phyloP scores from a whole-genome alignment of 2,888 invertebrate species.

The Dione vanillae region DNA sequence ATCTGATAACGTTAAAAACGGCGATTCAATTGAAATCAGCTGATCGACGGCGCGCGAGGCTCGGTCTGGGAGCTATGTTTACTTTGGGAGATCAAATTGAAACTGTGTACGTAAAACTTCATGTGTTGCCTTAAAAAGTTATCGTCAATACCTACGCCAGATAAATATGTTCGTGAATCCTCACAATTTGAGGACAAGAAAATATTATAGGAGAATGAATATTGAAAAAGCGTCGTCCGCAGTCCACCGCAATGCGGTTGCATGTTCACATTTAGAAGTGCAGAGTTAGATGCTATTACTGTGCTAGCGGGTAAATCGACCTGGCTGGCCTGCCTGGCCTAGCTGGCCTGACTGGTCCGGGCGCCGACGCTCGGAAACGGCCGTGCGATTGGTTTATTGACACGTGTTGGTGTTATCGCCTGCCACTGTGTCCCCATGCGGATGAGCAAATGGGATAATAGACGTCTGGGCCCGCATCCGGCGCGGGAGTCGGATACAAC shows the following conservation, averaged over 20 bases:
- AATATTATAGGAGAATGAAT: constrained; percentile 65
- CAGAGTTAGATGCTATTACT: constrained; percentile 61
- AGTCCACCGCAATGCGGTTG: constrained; percentile 58
- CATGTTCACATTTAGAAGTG: constrained; percentile 68
- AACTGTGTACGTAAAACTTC: constrained; percentile 78
- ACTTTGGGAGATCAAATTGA: constrained; percentile 70
- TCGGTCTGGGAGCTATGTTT: constrained; percentile 55
- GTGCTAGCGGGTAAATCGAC: constrained; percentile 44
- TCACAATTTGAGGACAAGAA: constrained; percentile 67
- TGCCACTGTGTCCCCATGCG: constrained; percentile 74
- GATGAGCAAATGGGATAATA: constrained; percentile 84
- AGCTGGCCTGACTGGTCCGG: constrained; percentile 14
- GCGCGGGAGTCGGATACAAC: constrained; percentile 80
- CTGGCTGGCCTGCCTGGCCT: background rate
- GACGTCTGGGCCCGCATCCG: constrained; percentile 84
- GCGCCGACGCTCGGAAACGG: constrained; percentile 47
- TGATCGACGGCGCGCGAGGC: constrained; percentile 50
- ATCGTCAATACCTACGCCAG: constrained; percentile 69
- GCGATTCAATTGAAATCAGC: constrained; percentile 55
- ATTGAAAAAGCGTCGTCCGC: constrained; percentile 58
- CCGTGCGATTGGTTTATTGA: constrained; percentile 73
- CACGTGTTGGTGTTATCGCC: constrained; percentile 64
- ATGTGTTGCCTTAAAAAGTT: constrained; percentile 75
- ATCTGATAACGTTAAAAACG: constrained; percentile 38
- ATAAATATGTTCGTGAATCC: constrained; percentile 80